Conservation (phyloP, 1,140 invertebrate genomes). For the Telenomus remus region DNA sequence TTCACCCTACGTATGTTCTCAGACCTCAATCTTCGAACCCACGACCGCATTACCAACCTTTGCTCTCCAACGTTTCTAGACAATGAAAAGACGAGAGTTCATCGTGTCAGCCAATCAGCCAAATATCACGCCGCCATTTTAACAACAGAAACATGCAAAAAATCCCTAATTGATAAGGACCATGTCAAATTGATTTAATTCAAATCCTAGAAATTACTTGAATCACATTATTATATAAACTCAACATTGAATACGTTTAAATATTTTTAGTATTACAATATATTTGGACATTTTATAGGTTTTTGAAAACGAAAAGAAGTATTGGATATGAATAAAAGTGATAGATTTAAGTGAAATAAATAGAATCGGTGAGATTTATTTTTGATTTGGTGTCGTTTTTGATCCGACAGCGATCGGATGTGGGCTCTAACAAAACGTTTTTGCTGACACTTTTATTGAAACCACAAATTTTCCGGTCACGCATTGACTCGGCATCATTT, state of each 20-base stretch:
- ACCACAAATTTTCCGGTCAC: conserved; percentile 17
- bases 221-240: too few relatives aligned
- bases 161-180: too few relatives aligned
- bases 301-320: conserved; percentile 21
- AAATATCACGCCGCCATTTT: conserved; percentile 31
- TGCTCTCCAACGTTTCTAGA: conserved; percentile 54
- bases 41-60: conserved; percentile 29
- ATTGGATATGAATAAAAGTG: conserved; percentile 14
- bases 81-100: conserved; percentile 63
- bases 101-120: conserved; percentile 52
- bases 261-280: too few relatives aligned
- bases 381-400: conserved; percentile 19
- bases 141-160: not conserved
- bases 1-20: conserved; percentile 66
- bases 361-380: conserved; percentile 8
- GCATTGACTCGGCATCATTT: conserved; percentile 24
- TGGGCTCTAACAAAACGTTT: conserved; percentile 10
- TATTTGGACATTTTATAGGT: too few relatives aligned
- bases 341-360: conserved; percentile 28
- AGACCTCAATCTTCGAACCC: conserved; percentile 61
- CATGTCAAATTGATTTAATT: too few relatives aligned
- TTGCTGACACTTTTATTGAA: conserved; percentile 14
- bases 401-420: not conserved
- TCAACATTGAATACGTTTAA: too few relatives aligned
- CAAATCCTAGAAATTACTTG: too few relatives aligned